Conservation (phyloP, 2,113 vertebrate species). For the Gopherus flavomarginatus region DNA sequence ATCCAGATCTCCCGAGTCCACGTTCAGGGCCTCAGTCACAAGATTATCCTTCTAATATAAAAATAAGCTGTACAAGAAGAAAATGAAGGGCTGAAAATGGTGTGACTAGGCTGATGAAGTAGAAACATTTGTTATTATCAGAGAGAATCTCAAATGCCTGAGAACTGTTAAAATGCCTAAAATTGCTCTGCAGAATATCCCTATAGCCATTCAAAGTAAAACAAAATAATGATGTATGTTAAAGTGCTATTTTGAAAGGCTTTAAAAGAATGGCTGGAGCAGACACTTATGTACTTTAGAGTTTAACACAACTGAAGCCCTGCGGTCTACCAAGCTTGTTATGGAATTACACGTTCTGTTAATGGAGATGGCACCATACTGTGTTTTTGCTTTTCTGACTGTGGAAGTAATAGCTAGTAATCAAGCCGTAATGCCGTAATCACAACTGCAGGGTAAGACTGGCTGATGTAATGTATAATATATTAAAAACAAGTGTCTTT, state of each 20-base stretch:
- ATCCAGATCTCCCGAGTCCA: background rate
- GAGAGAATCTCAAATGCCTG: background rate
- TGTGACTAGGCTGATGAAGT: background rate
- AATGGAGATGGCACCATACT: slow-evolving; percentile 22
- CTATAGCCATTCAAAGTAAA: slow-evolving; percentile 26
- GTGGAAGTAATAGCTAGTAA: slow-evolving; percentile 44
- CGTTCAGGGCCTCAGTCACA: background rate
- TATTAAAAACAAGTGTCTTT: background rate
- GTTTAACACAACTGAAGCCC: background rate
- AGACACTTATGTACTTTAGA: slow-evolving; percentile 3
- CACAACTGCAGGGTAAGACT: slow-evolving; percentile 10
- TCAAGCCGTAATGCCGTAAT: slow-evolving; percentile 36
- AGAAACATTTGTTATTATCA: background rate
- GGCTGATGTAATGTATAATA: slow-evolving; percentile 4
- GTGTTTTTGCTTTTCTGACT: slow-evolving; percentile 31
- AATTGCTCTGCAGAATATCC: slow-evolving; percentile 43
- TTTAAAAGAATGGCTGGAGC: slow-evolving; percentile 16
- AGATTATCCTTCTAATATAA: background rate
- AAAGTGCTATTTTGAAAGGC: background rate
- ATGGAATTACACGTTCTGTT: slow-evolving; percentile 36
- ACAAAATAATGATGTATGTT: slow-evolving; percentile 42
- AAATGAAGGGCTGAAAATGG: background rate
- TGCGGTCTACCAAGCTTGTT: background rate
- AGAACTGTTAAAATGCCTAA: slow-evolving; percentile 9
- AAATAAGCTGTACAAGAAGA: background rate